Base-by-base conservation (phyloP, 2,888 invertebrate genomes). In the Drosophila mulleri region DNA sequence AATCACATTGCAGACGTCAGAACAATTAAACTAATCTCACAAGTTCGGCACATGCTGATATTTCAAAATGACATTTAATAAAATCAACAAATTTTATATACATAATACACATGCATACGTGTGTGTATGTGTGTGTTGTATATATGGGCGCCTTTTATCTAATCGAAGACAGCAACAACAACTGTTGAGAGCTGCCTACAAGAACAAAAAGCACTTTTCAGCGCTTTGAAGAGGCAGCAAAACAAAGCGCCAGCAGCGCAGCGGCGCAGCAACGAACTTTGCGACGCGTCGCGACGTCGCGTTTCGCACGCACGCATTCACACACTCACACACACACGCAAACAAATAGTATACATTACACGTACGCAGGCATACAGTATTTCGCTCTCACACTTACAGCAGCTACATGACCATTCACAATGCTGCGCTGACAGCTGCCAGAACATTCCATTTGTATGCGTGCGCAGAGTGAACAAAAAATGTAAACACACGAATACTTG, bases 41-140 rank as follows among this genome's bases (percentile, higher is more conserved):
- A 75, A 72, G 41, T 68, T 74, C 9, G 59, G 45, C 50, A 66
- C 62, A 62, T 52, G 53, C 53, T 75, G 66, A 64, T 79, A 83
- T 79, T 80, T 70, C 54, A 78, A 82, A 83, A 80, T 86, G 72
- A 71, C 83, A 83, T 85, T 83, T 74, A 85, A 88, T 80, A 88
- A 88, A 73, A 73, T 48, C 45, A 62, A 62, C 62, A 47, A 67
- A 45, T 32, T 42, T n/a, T 56, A 60, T 35, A 50, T 50, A 72
- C 52, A 45, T 39, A 18, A 44, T 41, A 20, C 16, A 23, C 20
- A 23, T 39, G 14, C 37, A 42, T 48, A n/a, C 12, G 16, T 62
- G 8, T 2, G 37, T 57, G n/a, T 59, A 18, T 47, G 29, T 61
- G 37, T 57, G 39, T n/a, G n/a, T 41, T 39, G 14, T 35, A n/a